Evolutionary conservation across 2,888 invertebrate genomes (phyloP).

Genomic region (Leptopilina myrica): DNA sequence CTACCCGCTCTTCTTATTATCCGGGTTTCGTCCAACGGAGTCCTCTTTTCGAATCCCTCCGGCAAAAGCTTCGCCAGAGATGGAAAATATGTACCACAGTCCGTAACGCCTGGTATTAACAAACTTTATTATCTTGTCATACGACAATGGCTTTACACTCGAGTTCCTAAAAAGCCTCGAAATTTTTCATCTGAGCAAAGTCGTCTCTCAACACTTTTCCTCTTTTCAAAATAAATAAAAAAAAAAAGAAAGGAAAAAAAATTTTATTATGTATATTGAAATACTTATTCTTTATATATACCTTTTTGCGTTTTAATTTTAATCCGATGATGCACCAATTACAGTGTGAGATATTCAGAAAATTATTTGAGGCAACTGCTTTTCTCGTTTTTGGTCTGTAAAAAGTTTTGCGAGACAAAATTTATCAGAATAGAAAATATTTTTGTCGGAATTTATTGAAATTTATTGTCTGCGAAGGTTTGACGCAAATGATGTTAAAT

Average conservation of each 20-base stretch:
- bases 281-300: slow-evolving; percentile 22
- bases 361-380: no score
- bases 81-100: slow-evolving; percentile 38
- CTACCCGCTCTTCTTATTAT: slow-evolving; percentile 52
- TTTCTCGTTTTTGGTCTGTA: no score
- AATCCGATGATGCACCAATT: no score
- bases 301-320: neutral
- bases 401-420: no score
- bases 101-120: slow-evolving; percentile 39
- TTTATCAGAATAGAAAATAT: no score
- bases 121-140: slow-evolving; percentile 40
- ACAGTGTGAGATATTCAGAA: no score
- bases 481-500: no score
- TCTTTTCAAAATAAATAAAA: neutral
- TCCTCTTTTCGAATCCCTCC: slow-evolving; percentile 34
- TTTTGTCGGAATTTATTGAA: no score
- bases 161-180: slow-evolving; percentile 37
- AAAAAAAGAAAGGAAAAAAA: neutral
- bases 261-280: neutral
- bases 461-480: no score
- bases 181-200: slow-evolving; percentile 39
- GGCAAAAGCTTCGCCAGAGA: slow-evolving; percentile 41
- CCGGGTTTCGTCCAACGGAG: slow-evolving; percentile 26
- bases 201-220: slow-evolving; percentile 26
- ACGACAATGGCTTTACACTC: slow-evolving; percentile 40